phyloP scores from a whole-genome alignment of 2,888 invertebrate species.

The Ptilodon capucinus region DNA sequence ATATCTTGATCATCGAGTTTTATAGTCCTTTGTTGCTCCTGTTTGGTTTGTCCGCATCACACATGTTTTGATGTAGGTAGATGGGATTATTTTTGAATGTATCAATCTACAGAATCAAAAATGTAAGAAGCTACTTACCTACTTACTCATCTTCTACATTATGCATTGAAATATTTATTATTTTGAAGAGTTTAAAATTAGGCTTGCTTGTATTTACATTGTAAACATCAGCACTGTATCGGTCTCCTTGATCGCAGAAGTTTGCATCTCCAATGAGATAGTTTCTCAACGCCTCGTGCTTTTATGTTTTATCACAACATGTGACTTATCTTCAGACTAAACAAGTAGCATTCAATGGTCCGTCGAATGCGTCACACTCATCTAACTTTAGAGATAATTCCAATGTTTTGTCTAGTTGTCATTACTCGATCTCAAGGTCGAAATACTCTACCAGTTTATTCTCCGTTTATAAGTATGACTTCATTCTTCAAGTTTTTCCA shows the following conservation, averaged over 20 bases:
- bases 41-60: background rate
- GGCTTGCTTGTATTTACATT: background rate
- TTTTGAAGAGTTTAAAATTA: background rate
- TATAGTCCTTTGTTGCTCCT: conserved; percentile 17
- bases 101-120: background rate
- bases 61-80: background rate
- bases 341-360: conserved; percentile 21
- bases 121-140: too few species aligned
- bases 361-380: conserved; percentile 38
- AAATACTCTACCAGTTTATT: conserved; percentile 29
- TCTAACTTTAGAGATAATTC: conserved; percentile 42
- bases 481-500: conserved; percentile 44
- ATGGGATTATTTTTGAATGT: background rate
- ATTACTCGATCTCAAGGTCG: conserved; percentile 43
- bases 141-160: too few species aligned
- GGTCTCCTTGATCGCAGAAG: background rate
- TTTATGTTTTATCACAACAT: conserved; percentile 7
- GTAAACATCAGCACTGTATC: background rate
- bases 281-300: background rate
- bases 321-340: conserved; percentile 18
- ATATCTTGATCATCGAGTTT: conserved; percentile 8
- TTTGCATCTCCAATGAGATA: background rate
- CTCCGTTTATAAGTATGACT: conserved; percentile 49
- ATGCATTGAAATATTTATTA: too few species aligned
- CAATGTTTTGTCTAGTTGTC: conserved; percentile 38